These are phyloP conservation scores for Melanostigma gelatinosum DNA, from an alignment of 2,113 vertebrate species.

Conservation along the genomic window DNA sequence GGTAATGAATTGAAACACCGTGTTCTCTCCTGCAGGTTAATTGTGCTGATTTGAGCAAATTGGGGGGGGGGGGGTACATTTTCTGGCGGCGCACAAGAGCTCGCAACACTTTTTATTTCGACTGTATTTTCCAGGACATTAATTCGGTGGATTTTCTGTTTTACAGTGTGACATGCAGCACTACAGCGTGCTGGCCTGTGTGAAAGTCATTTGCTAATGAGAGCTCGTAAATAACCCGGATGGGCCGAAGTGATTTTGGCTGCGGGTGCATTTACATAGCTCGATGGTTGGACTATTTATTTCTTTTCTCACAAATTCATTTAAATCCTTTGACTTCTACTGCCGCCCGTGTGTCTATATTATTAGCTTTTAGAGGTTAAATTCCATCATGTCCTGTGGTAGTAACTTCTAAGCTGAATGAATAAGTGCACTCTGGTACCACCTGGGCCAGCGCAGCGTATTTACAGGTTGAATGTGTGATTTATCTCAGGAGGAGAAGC, in stretches of 20 bases:
- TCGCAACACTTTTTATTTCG: constrained; percentile 65
- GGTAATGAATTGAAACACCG: constrained; percentile 59
- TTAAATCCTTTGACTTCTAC: constrained; percentile 33
- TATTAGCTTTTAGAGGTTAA: constrained; percentile 53
- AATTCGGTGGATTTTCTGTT: constrained; percentile 69
- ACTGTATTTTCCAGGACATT: constrained; percentile 78
- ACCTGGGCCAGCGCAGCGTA: constrained; percentile 19
- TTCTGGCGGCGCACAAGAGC: constrained; percentile 35
- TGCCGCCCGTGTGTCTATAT: constrained; percentile 47
- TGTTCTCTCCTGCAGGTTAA: constrained; percentile 73
- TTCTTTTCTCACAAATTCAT: constrained; percentile 39
- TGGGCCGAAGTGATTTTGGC: constrained; percentile 65
- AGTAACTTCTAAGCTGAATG: constrained; percentile 49
- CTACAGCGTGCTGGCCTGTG: constrained; percentile 51
- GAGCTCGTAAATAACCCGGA: constrained; percentile 74
- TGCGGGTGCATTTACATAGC: constrained; percentile 68
- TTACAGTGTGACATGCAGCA: constrained; percentile 49
- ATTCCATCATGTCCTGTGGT: constrained; percentile 56
- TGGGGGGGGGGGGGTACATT: constrained; percentile 10
- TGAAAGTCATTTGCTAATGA: constrained; percentile 79
- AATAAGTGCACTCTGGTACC: constrained; percentile 49
- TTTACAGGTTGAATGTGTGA: constrained; percentile 35
- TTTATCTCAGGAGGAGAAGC: constrained; percentile 50
- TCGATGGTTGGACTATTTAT: constrained; percentile 30
- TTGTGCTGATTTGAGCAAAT: constrained; percentile 72